Percentiles rank a stretch among this genome's conserved stretches.
phyloP scores from a whole-genome alignment of 2,888 invertebrate genomes.

The Ophioninae sp. region DNA sequence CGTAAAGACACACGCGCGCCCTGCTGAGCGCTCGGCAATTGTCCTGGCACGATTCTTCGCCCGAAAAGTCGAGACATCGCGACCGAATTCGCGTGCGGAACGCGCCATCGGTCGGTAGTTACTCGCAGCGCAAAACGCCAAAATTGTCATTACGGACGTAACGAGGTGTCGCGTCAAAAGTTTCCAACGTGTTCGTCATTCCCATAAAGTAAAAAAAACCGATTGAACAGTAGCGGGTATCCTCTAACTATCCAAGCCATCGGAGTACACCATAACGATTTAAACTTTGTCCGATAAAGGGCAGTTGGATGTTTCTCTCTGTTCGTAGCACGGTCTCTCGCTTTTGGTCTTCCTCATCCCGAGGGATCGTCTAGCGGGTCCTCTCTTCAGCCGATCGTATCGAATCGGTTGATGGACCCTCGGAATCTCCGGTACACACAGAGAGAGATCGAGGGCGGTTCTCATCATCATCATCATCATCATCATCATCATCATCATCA shows the following conservation, averaged over 20 bases:
- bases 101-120: no score
- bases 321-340: conserved; percentile 14
- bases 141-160: no score
- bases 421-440: conserved; percentile 48
- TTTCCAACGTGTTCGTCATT: no score
- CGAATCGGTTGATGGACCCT: conserved; percentile 58
- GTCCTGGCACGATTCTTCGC: no score
- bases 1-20: no score
- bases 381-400: conserved; percentile 48
- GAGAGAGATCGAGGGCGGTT: conserved; percentile 32
- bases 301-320: conserved; percentile 36
- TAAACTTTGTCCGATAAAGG: conserved; percentile 61
- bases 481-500: no score
- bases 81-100: no score
- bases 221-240: no score
- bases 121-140: no score
- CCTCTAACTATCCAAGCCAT: conserved; percentile 57
- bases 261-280: conserved; percentile 60
- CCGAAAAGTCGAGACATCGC: no score
- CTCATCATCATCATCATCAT: conserved; percentile 36
- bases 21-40: no score
- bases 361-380: neutral
- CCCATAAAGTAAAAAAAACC: conserved; percentile 19
- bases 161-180: no score
- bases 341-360: neutral